Evolutionary conservation across 2,797 vertebrate genomes (phyloP).

Genomic region (Rhabdophis nuchalis): DNA sequence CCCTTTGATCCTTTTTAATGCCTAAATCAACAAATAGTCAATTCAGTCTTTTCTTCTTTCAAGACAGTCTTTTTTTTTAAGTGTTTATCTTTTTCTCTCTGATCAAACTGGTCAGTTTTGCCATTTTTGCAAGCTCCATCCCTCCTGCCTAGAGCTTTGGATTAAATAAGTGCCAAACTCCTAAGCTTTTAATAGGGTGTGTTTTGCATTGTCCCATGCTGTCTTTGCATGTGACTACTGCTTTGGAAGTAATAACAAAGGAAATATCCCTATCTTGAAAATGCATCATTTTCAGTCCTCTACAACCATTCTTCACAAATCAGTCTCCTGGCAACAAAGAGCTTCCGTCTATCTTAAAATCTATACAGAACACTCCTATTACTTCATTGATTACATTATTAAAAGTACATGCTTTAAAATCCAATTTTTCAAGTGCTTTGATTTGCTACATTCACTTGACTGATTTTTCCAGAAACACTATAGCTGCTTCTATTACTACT

Average conservation of each 20-base stretch:
- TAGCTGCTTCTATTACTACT: not conserved
- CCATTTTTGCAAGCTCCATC: not conserved
- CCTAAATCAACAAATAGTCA: not conserved
- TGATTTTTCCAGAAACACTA: not conserved
- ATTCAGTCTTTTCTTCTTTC: not conserved
- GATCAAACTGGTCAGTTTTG: not conserved
- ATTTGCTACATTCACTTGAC: not conserved
- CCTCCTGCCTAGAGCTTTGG: not conserved
- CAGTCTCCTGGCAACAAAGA: conserved; percentile 94
- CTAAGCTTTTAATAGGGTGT: not conserved
- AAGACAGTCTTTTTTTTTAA: not conserved
- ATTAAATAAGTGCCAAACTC: not conserved
- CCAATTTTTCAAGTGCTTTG: not conserved
- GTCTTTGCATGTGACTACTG: not conserved
- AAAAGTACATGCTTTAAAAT: not conserved
- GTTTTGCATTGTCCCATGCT: not conserved
- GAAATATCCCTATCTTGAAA: not conserved
- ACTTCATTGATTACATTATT: not conserved
- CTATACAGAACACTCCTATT: conserved; percentile 25
- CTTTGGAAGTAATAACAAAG: not conserved
- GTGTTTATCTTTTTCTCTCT: not conserved
- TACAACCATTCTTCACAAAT: conserved; percentile 98
- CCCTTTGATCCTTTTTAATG: not conserved
- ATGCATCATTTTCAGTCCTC: conserved; percentile 64
- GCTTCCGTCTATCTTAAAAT: conserved; percentile 95